Evolutionary conservation across 2,797 vertebrate genomes (phyloP).

Genomic region (Chloroceryle amazona): DNA sequence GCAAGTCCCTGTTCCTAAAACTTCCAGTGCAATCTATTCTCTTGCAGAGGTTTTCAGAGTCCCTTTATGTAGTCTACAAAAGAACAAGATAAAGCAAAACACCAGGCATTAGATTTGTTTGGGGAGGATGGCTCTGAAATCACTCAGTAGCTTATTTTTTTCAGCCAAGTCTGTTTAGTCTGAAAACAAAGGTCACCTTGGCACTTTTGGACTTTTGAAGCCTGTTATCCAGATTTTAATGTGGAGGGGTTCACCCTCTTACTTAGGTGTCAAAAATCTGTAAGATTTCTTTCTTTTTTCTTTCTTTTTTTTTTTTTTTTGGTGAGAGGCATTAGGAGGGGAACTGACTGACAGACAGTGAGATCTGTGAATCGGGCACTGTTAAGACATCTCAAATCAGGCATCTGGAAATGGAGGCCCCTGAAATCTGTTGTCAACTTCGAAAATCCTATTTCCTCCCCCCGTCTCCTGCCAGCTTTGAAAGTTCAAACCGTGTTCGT

Average conservation of each 20-base stretch:
- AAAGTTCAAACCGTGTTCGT: constrained; percentile 21
- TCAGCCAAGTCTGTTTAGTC: neutral
- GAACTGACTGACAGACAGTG: neutral
- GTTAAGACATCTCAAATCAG: neutral
- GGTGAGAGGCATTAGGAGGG: neutral
- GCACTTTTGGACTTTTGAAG: neutral
- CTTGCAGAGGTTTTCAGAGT: neutral
- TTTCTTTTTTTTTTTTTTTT: neutral
- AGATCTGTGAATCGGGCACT: neutral
- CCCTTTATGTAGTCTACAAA: neutral
- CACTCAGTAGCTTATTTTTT: neutral
- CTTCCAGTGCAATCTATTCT: neutral
- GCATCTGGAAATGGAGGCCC: constrained; percentile 57
- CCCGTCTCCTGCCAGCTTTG: constrained; percentile 20
- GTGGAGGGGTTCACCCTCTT: neutral
- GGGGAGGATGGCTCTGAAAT: neutral
- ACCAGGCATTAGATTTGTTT: neutral
- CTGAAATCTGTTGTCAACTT: constrained; percentile 52
- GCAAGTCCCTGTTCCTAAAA: neutral
- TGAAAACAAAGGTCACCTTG: neutral
- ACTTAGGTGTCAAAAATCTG: neutral
- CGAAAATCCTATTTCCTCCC: neutral
- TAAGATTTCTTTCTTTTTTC: neutral
- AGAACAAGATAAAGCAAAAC: neutral
- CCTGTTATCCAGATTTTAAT: neutral